Evolutionary conservation across 1,140 invertebrate genomes (phyloP), one percentile per base, ranked within the genome.

Genomic region (Drosophila lacteicornis): DNA sequence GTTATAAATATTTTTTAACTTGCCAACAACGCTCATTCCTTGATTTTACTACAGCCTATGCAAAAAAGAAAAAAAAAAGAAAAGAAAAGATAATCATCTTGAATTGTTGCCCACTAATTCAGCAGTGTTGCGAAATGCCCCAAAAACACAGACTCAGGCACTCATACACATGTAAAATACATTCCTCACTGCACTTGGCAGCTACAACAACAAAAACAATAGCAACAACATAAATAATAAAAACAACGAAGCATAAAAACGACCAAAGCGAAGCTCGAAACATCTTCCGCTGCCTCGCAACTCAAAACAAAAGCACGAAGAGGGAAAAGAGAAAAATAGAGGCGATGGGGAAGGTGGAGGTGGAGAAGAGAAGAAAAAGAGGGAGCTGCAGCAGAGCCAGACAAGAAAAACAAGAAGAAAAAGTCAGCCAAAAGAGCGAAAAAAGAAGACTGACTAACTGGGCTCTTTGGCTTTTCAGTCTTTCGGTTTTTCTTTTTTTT

Each of bases 121-220:
- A 38, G 9, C 69, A 86, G 83, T 87, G 84, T 87, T 87, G 80
- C 77, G 69, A 88, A 87, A 83, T 61, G 68, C 40, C 15, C 25
- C 13, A 47, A 25, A 61, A 8, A 45, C 22, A 58, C 38, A 69
- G 56, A 47, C 30, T 59, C 17, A n/a, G 7, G 12, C 27, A 62
- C 56, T 33, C 9, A 61, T 40, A 75, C 45, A 68, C 47, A 59
- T 38, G 43, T 46, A 53, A 45, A 49, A 61, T 33, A 71, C 69
- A 90, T 91, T 81, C 70, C 81, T 30, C 50, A 65, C 30, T 91
- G 82, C 81, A 90, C 85, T 90, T 85, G 79, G 69, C 68, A 40
- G 53, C 66, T 17, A 27, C 69, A 67, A 61, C 53, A 77, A 57
- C 57, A 69, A 53, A 25, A 60, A 46, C 27, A 77, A 55, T 33